phyloP scores from a whole-genome alignment of 2,888 invertebrate species.

The Erebia epiphron region DNA sequence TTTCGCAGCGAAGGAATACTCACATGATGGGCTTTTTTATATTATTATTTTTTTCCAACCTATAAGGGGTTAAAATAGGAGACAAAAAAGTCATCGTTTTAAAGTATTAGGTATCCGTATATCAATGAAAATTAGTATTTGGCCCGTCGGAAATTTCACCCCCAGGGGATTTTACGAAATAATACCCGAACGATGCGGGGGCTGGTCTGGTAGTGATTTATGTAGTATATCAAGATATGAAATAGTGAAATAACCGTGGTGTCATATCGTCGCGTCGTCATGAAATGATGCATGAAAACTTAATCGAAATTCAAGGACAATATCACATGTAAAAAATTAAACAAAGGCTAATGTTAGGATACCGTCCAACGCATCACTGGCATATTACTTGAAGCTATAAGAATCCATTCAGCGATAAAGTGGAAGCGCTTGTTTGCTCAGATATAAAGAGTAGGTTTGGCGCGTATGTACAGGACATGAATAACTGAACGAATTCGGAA shows the following conservation, averaged over 20 bases:
- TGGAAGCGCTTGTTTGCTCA: background rate
- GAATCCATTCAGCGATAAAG: background rate
- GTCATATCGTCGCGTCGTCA: background rate
- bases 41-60: background rate
- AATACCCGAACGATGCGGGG: no score
- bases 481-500: constrained; percentile 13
- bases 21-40: background rate
- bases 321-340: no score
- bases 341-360: background rate
- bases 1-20: background rate
- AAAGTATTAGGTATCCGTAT: no score
- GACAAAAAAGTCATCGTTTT: no score
- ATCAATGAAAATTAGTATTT: no score
- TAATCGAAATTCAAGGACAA: no score
- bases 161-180: no score
- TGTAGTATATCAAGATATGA: no score
- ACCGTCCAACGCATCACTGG: background rate
- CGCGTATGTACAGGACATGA: constrained; percentile 8
- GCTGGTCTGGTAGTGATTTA: no score
- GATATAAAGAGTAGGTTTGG: constrained; percentile 9
- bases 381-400: background rate
- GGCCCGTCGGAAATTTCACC: no score
- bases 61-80: no score
- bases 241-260: no score
- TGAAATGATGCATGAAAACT: background rate